Conservation (phyloP, 1,140 invertebrate species). For the Chrysomallon squamiferum region DNA sequence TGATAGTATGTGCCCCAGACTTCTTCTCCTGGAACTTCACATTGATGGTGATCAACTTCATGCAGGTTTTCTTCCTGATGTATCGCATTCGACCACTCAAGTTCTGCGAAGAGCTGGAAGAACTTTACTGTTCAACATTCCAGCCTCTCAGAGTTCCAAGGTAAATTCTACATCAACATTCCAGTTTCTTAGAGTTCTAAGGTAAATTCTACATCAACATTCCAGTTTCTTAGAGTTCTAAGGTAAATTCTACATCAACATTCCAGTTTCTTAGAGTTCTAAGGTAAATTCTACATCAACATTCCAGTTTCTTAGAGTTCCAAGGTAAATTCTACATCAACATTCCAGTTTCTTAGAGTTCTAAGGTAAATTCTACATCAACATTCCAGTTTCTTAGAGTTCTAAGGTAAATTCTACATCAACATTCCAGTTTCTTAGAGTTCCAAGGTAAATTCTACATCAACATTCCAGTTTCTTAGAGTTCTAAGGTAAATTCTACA, state of each 20-base stretch:
- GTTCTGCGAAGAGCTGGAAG: conserved; percentile 84
- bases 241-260: too few species aligned
- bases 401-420: too few species aligned
- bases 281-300: too few species aligned
- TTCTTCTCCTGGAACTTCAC: conserved; percentile 89
- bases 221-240: too few species aligned
- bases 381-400: too few species aligned
- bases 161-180: conserved; percentile 61
- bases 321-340: too few species aligned
- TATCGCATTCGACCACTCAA: conserved; percentile 85
- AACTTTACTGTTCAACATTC: conserved; percentile 82
- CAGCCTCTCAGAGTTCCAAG: conserved; percentile 75
- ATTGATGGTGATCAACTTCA: conserved; percentile 83
- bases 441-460: neutral
- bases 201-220: too few species aligned
- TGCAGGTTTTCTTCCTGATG: conserved; percentile 80
- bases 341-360: too few species aligned
- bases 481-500: neutral
- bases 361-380: too few species aligned
- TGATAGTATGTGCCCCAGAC: conserved; percentile 85
- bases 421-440: neutral
- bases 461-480: neutral
- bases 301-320: too few species aligned
- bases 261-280: too few species aligned
- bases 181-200: neutral